Conservation (phyloP, 2,797 vertebrate genomes). For the Sternarchorhynchus goeldii region DNA sequence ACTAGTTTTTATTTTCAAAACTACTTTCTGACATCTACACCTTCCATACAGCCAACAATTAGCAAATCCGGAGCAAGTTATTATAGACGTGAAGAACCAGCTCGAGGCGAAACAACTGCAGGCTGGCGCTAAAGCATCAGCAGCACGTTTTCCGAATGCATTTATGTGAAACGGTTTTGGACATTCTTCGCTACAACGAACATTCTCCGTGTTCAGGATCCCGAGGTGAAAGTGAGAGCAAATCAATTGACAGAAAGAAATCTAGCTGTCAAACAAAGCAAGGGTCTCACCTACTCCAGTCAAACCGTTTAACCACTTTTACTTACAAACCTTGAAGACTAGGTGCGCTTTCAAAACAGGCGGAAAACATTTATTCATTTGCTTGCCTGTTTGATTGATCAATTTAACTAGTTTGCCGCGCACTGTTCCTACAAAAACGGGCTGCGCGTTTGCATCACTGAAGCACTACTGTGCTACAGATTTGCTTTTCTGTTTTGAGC, state of each 20-base stretch:
- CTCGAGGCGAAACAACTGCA: background rate
- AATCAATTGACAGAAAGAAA: conserved; percentile 30
- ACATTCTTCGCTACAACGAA: background rate
- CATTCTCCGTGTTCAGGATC: background rate
- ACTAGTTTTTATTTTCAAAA: background rate
- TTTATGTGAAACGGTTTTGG: background rate
- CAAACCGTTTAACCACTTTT: background rate
- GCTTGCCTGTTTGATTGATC: background rate
- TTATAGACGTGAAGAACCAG: background rate
- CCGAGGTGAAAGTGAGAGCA: background rate
- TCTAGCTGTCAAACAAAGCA: conserved; percentile 48
- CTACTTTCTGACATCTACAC: background rate
- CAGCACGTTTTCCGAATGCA: background rate
- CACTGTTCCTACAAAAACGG: too few species aligned
- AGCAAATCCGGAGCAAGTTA: too few species aligned
- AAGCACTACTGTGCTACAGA: too few species aligned
- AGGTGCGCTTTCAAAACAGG: too few species aligned
- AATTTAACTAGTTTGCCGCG: too few species aligned
- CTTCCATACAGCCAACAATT: background rate
- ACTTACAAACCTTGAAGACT: too few species aligned
- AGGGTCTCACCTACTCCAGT: conserved; percentile 7
- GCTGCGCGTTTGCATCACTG: too few species aligned
- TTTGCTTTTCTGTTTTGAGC: background rate
- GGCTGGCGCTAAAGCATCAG: background rate
- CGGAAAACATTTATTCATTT: background rate